Percentiles rank a stretch among this genome's conserved stretches.
Evolutionary conservation across 2,113 vertebrate genomes (phyloP).

Genomic region (Sapayoa aenigma): DNA sequence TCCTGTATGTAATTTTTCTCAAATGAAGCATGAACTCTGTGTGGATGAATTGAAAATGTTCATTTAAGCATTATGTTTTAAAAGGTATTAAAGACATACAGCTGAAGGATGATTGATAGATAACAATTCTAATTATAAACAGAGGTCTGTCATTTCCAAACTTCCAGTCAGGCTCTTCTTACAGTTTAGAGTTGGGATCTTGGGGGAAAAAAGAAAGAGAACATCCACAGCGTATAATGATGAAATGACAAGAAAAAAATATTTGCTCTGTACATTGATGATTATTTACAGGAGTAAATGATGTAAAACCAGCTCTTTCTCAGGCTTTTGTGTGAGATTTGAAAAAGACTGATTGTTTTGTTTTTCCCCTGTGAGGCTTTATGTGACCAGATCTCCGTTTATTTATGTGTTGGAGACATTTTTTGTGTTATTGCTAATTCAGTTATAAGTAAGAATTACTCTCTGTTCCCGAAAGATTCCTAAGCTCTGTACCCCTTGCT

Average conservation of each 20-base stretch:
- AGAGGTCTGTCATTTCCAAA: neutral
- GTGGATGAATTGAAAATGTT: neutral
- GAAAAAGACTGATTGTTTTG: neutral
- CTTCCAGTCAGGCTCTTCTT: neutral
- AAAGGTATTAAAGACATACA: neutral
- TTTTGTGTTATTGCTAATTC: neutral
- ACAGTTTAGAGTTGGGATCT: neutral
- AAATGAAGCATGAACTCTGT: neutral
- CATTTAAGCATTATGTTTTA: neutral
- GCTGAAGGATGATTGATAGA: neutral
- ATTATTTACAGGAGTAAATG: neutral
- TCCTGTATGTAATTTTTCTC: neutral
- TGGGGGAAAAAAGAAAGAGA: neutral
- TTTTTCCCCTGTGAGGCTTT: no score
- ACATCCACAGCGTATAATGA: neutral
- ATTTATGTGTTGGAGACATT: neutral
- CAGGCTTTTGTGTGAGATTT: neutral
- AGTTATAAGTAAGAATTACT: neutral
- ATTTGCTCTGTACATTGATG: neutral
- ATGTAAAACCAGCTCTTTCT: neutral
- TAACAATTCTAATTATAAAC: neutral
- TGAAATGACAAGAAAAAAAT: neutral
- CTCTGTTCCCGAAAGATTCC: neutral
- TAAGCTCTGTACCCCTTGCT: rapidly evolving
- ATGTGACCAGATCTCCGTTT: neutral